Evolutionary conservation across 2,113 vertebrate genomes (phyloP).

Genomic region (Phaethon lepturus): DNA sequence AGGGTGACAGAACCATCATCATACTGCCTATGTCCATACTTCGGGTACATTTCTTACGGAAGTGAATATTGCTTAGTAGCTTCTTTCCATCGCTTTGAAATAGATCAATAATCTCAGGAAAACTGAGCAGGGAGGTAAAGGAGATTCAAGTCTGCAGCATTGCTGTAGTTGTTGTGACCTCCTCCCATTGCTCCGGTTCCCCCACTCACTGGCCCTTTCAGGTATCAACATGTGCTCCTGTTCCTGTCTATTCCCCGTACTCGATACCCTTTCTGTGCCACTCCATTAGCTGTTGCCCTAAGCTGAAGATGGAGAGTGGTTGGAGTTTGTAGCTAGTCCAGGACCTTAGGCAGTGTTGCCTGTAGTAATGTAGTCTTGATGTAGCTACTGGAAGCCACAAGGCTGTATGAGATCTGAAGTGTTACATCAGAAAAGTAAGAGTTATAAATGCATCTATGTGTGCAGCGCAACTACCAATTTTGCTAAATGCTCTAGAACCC

Average conservation of each 20-base stretch:
- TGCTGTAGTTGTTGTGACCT: neutral
- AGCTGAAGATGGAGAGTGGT: neutral
- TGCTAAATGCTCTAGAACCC: neutral
- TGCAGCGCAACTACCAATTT: neutral
- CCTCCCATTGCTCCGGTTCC: neutral
- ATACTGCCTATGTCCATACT: neutral
- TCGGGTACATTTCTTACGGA: neutral
- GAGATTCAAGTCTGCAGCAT: neutral
- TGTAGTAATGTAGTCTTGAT: neutral
- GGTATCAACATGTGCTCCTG: neutral
- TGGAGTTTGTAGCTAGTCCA: neutral
- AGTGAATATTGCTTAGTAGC: neutral
- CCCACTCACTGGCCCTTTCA: neutral
- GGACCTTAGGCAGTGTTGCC: neutral
- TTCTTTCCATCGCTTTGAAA: neutral
- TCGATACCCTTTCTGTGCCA: neutral
- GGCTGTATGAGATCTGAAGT: neutral
- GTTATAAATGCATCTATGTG: neutral
- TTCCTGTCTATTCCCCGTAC: neutral
- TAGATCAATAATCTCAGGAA: neutral
- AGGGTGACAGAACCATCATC: neutral
- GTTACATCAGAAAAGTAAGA: neutral
- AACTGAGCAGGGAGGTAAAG: neutral
- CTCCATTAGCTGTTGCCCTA: neutral
- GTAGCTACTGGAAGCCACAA: neutral